Evolutionary conservation across 2,113 vertebrate genomes (phyloP).

Genomic region (Petromus typicus): DNA sequence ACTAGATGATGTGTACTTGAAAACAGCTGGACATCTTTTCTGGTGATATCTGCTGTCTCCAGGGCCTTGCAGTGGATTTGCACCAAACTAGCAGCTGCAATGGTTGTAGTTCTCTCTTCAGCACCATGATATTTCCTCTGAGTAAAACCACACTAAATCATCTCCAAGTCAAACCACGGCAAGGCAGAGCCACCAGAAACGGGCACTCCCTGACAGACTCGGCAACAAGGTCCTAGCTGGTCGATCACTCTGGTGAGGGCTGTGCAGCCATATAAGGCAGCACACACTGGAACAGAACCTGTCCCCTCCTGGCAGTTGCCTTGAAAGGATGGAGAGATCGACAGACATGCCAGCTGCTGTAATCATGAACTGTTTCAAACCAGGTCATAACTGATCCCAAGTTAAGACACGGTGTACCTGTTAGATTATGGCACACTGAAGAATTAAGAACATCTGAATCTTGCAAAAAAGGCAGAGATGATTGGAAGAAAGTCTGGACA

Average conservation of each 20-base stretch:
- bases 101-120: background rate
- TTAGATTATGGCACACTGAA: conserved; percentile 78
- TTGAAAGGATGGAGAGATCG: conserved; percentile 90
- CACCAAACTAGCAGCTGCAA: background rate
- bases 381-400: background rate
- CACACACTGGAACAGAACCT: conserved; percentile 90
- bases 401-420: conserved; percentile 53
- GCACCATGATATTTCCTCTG: background rate
- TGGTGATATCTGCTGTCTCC: background rate
- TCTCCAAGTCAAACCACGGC: conserved; percentile 74
- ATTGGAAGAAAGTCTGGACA: background rate
- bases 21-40: background rate
- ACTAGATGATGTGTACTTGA: background rate
- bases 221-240: conserved; percentile 83
- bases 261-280: conserved; percentile 86
- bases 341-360: conserved; percentile 63
- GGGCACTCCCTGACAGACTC: conserved; percentile 84
- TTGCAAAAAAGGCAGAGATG: background rate
- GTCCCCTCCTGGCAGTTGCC: conserved; percentile 91
- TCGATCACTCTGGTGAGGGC: conserved; percentile 53
- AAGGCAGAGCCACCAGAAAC: conserved; percentile 82
- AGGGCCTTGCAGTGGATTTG: background rate
- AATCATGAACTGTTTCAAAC: background rate
- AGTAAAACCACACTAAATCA: background rate
- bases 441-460: conserved; percentile 84